Conservation (phyloP, 2,888 invertebrate species). For the Buathra laborator region DNA sequence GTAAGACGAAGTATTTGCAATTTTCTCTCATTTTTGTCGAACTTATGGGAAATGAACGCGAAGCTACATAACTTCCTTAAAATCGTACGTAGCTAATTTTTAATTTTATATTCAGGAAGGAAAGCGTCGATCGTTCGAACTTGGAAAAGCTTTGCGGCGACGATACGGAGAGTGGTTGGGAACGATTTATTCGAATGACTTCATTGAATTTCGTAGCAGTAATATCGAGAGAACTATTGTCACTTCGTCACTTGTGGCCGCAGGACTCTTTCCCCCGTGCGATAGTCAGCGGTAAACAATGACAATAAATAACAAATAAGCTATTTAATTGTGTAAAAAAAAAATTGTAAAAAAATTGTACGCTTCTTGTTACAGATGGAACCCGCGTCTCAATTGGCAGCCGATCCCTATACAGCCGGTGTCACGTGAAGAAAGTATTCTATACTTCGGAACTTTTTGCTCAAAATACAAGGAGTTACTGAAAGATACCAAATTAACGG, state of each 20-base stretch:
- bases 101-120: not conserved
- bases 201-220: conserved; percentile 35
- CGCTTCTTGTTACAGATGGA: conserved; percentile 44
- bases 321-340: too few species aligned
- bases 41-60: too few species aligned
- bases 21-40: too few species aligned
- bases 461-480: conserved; percentile 32
- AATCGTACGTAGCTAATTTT: too few species aligned
- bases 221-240: conserved; percentile 40
- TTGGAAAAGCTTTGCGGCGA: conserved; percentile 52
- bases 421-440: conserved; percentile 28
- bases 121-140: conserved; percentile 31
- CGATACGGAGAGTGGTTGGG: conserved; percentile 50
- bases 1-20: too few species aligned
- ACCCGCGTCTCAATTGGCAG: conserved; percentile 56
- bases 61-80: too few species aligned
- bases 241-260: conserved; percentile 47
- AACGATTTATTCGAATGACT: conserved; percentile 25
- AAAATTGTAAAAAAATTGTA: too few species aligned
- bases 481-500: conserved; percentile 31
- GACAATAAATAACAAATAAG: too few species aligned
- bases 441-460: conserved; percentile 37
- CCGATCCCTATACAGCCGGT: conserved; percentile 45
- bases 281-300: conserved; percentile 30
- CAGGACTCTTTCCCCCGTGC: conserved; percentile 56